These are phyloP conservation scores for Ciona savignyi DNA, from an alignment of 23 tunicate species.

Conservation along the genomic window DNA sequence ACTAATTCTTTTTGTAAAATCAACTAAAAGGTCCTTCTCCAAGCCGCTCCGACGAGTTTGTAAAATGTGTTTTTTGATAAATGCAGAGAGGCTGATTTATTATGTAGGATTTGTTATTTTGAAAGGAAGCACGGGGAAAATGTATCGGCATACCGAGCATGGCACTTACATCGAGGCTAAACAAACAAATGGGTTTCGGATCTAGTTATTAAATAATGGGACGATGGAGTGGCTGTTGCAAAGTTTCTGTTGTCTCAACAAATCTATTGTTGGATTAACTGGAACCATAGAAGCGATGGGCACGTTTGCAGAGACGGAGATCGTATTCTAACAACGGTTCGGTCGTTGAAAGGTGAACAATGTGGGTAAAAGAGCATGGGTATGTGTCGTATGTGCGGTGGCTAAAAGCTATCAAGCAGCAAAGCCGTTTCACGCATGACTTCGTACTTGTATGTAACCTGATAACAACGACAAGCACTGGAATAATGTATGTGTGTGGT, in stretches of 20 bases:
- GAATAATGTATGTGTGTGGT: conserved; percentile 1
- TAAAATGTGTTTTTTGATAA: no score
- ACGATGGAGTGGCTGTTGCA: conserved; percentile 2
- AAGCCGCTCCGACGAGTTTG: no score
- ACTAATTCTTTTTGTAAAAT: neutral
- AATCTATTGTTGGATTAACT: neutral
- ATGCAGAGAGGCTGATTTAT: no score
- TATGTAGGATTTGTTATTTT: no score
- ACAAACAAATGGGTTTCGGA: neutral
- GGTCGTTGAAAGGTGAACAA: neutral
- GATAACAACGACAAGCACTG: neutral
- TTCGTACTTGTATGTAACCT: neutral
- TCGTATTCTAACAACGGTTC: neutral
- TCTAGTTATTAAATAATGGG: neutral
- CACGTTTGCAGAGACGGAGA: neutral
- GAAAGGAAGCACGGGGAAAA: neutral
- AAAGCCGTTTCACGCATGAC: neutral
- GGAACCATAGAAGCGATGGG: neutral
- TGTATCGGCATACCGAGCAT: neutral
- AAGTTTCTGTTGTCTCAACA: neutral
- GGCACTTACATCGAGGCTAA: neutral
- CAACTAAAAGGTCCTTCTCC: no score
- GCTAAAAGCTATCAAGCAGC: neutral
- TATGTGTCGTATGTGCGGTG: neutral
- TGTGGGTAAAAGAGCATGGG: neutral